Evolutionary conservation across 2,113 vertebrate species (phyloP), one percentile per base, ranked within the genome.

Genomic region (Rhinichthys klamathensis): DNA sequence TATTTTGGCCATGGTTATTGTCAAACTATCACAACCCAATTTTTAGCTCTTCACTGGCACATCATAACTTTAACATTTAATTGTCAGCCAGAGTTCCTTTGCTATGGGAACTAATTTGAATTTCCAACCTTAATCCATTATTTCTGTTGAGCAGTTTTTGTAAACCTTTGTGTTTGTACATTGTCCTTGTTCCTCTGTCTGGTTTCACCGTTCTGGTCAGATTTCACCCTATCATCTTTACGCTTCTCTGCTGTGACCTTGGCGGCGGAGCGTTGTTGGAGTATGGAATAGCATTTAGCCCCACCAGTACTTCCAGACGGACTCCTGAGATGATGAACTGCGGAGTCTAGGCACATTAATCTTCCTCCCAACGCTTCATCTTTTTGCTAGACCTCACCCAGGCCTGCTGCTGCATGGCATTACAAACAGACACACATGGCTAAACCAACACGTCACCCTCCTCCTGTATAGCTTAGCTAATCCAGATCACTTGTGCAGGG

Each of bases 321-420:
- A 82, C 79, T 89, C 86, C 88, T 88, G 88, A 89, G 91, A 94
- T 94, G 94, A 94, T 95, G 91, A 94, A 94, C 84, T 93, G 84
- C 85, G 15, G 81, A 61, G 87, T 65, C 77, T 51, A 75, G 84
- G 87, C 84, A 89, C 92, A 94, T 95, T 91, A 91, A 94, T 94
- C 93, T 93, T 89, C 89, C 73, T 76, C 83, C 87, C 25, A 67
- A 60, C 67, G 58, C 70, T 89, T 89, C 86, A 84, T 85, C 82
- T 86, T 80, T 74, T 86, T 78, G 82, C 74, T 72, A 76, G 76
- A 78, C 72, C 84, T 87, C 86, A 86, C 56, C 61, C 60, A 72
- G 27, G n/a, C 80, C 84, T 82, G 77, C 46, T 84, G 84, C 84
- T 44, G 78, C 30, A 73, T 81, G 82, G 88, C 86, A 86, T 89